Evolutionary conservation across 2,797 vertebrate species (phyloP), one percentile per base, ranked within the genome.

Genomic region (Mergus octosetaceus): DNA sequence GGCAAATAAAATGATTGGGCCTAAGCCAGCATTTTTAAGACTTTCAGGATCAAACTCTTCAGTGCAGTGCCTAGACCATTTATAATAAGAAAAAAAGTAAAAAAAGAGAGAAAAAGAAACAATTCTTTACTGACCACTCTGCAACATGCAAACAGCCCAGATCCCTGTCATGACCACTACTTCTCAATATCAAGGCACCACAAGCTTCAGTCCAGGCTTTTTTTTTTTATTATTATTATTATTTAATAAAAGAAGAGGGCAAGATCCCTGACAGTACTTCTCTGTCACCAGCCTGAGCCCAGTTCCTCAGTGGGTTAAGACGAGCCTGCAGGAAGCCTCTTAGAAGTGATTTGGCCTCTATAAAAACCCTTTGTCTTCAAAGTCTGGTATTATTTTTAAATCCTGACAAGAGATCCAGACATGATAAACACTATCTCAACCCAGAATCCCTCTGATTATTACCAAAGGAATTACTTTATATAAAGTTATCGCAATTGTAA

Each of bases 391-490:
- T 83, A 69, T 75, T 85, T 95, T 94, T 58, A 92, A 97, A 92
- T 36, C 32, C 61, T n/a, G 92, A 72, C 18, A 81, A 91, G 89
- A 39, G 84, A 81, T 57, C 27, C 62, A 88, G 47, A 74, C 75
- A 66, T 11, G 11, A 96, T 53, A 45, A 91, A 95, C 51, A 66
- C 34, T 69, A 45, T 75, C 54, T 92, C 65, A 80, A 76, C 43
- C 43, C 87, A 53, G 68, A 94, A 74, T 64, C 84, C 51, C 10
- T 88, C 76, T 70, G 60, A 62, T 87, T 85, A 91, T 85, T 69
- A 89, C 71, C 72, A 90, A 83, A 86, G 76, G 34, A 96, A 90
- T 94, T 93, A 95, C 72, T 82, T 94, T 93, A 97, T 66, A 75
- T 69, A 53, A 94, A 97, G 86, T 82, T 73, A 96, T 28, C 83